These are phyloP conservation scores for Resseliella maxima DNA, from an alignment of 2,888 invertebrate genomes.

Conservation along the genomic window DNA sequence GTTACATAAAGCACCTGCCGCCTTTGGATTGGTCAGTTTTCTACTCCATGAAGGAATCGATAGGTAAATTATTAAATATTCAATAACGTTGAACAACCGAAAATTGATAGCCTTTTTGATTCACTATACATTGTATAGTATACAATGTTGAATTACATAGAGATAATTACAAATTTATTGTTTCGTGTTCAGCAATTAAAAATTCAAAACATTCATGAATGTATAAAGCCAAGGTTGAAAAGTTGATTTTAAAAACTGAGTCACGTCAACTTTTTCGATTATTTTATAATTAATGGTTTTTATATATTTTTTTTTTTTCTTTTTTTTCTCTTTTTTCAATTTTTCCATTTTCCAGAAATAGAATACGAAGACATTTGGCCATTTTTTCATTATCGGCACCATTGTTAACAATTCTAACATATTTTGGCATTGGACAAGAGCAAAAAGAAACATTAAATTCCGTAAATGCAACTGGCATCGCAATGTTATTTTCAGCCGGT, in stretches of 20 bases:
- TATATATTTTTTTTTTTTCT: background rate
- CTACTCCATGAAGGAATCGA: conserved; percentile 95
- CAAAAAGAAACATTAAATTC: conserved; percentile 90
- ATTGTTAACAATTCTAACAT: conserved; percentile 87
- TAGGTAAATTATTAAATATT: conserved; percentile 65
- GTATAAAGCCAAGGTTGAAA: too few relatives aligned
- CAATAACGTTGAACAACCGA: too few relatives aligned
- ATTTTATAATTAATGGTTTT: too few relatives aligned
- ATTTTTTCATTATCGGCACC: conserved; percentile 96
- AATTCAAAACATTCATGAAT: too few relatives aligned
- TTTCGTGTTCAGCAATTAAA: too few relatives aligned
- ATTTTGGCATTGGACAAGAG: conserved; percentile 92
- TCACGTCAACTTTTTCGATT: too few relatives aligned
- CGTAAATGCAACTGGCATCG: conserved; percentile 93
- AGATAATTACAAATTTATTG: too few relatives aligned
- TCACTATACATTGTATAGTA: too few relatives aligned
- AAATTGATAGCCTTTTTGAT: too few relatives aligned
- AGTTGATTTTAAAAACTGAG: too few relatives aligned
- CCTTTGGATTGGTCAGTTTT: conserved; percentile 98
- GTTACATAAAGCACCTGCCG: conserved; percentile 99
- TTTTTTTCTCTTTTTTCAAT: background rate
- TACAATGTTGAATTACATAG: too few relatives aligned
- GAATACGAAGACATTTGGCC: conserved; percentile 88
- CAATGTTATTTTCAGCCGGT: conserved; percentile 98
- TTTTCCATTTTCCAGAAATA: conserved; percentile 62